A percentile compares a stretch with the other conserved stretches of the same genome.
phyloP scores from a whole-genome alignment of 2,797 vertebrate genomes.

The Chelmon rostratus region DNA sequence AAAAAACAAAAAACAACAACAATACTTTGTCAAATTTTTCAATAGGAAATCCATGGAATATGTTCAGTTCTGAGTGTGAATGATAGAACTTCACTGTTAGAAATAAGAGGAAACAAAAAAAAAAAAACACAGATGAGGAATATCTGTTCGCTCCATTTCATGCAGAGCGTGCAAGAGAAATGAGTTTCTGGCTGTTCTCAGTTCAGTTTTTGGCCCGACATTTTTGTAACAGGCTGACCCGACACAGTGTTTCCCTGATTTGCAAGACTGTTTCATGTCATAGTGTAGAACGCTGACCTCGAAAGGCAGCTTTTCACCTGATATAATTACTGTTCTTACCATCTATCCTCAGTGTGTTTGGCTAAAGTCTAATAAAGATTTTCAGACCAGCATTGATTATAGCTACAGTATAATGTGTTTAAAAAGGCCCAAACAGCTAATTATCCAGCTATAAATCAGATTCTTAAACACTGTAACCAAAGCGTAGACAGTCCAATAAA shows the following conservation, averaged over 20 bases:
- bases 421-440: slow-evolving; percentile 33
- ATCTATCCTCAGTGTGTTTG: slow-evolving; percentile 17
- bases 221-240: slow-evolving; percentile 17
- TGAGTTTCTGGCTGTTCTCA: slow-evolving; percentile 21
- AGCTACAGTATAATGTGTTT: slow-evolving; percentile 13
- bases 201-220: slow-evolving; percentile 35
- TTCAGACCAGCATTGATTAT: slow-evolving; percentile 4
- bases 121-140: neutral
- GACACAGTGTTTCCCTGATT: slow-evolving; percentile 69
- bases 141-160: slow-evolving; percentile 40
- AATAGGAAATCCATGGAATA: slow-evolving; percentile 41
- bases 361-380: slow-evolving; percentile 28
- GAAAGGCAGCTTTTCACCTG: slow-evolving; percentile 42
- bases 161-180: slow-evolving; percentile 44
- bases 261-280: slow-evolving; percentile 33
- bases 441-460: slow-evolving; percentile 42
- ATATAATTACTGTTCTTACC: slow-evolving; percentile 28
- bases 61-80: slow-evolving; percentile 38
- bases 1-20: slow-evolving; percentile 20
- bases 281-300: slow-evolving; percentile 17
- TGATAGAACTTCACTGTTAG: slow-evolving; percentile 34
- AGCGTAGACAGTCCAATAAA: slow-evolving; percentile 30
- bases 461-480: slow-evolving; percentile 41
- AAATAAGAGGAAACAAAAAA: slow-evolving; percentile 19
- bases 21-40: slow-evolving; percentile 52